A percentile compares a stretch with the other conserved stretches of the same genome.
Evolutionary conservation across 2,113 vertebrate genomes (phyloP).

Genomic region (Dicrurus megarhynchus): DNA sequence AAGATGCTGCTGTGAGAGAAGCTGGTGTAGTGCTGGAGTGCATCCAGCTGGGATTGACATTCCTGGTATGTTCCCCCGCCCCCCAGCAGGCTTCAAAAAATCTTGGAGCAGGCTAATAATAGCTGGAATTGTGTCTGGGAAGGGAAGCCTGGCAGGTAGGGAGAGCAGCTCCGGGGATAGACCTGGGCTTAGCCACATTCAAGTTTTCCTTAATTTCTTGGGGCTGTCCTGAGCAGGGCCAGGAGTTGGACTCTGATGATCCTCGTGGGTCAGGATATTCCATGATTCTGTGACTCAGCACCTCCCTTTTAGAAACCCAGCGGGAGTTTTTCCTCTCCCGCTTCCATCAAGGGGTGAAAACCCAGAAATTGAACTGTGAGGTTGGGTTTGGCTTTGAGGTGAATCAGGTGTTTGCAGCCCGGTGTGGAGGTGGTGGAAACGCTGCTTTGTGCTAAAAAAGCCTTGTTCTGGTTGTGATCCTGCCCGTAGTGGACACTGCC

Average conservation of each 20-base stretch:
- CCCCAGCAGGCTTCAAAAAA: background rate
- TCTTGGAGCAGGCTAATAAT: background rate
- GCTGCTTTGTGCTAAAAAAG: background rate
- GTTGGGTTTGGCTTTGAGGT: background rate
- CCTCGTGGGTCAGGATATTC: background rate
- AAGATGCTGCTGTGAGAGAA: background rate
- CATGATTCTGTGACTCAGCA: background rate
- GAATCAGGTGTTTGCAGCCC: background rate
- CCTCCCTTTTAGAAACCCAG: background rate
- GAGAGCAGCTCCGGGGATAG: background rate
- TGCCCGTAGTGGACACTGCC: fast-evolving
- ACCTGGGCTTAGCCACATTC: fast-evolving
- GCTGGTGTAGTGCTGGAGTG: background rate
- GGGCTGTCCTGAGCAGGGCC: background rate
- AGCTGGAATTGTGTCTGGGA: background rate
- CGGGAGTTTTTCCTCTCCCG: fast-evolving
- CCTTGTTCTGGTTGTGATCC: background rate
- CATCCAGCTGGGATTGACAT: background rate
- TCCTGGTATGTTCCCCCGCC: background rate
- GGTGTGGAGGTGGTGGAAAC: background rate
- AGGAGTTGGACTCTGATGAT: background rate
- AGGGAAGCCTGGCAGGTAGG: background rate
- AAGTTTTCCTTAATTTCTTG: background rate
- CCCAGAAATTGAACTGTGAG: fast-evolving
- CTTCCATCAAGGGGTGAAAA: background rate